These are phyloP conservation scores for Coregonus sp. DNA, from an alignment of 2,797 vertebrate genomes.

Conservation along the genomic window DNA sequence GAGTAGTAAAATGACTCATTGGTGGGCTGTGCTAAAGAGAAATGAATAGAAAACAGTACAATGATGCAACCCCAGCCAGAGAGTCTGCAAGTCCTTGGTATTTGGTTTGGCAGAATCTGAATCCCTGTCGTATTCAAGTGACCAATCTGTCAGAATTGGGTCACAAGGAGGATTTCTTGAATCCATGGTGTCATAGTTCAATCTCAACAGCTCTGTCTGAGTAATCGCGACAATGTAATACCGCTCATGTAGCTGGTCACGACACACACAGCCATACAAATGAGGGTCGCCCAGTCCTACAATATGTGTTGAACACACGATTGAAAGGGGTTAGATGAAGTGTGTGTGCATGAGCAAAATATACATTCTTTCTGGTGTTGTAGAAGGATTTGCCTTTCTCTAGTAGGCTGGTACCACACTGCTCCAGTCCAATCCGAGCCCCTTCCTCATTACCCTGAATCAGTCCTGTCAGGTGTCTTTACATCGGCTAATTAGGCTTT, in stretches of 20 bases:
- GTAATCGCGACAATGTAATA: background rate
- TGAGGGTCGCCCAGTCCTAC: background rate
- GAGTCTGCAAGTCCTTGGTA: background rate
- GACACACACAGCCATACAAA: background rate
- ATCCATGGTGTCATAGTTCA: background rate
- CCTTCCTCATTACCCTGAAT: too few relatives aligned
- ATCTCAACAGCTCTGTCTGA: background rate
- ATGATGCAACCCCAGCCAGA: background rate
- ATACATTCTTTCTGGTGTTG: background rate
- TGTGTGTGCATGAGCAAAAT: too few relatives aligned
- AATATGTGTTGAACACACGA: background rate
- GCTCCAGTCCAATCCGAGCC: background rate
- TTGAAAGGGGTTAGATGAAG: background rate
- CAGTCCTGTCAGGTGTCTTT: conserved; percentile 21
- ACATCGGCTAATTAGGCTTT: conserved; percentile 42
- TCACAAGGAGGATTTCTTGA: conserved; percentile 1
- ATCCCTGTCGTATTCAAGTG: background rate
- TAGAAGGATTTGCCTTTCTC: background rate
- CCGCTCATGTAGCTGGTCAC: background rate
- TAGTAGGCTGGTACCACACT: background rate
- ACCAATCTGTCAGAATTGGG: background rate
- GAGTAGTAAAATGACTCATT: background rate
- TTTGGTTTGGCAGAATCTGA: background rate
- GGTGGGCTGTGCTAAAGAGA: background rate
- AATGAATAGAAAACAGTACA: background rate